Evolutionary conservation across 2,113 vertebrate species (phyloP), one percentile per base, ranked within the genome.

Genomic region (Benitochromis conjunctus): DNA sequence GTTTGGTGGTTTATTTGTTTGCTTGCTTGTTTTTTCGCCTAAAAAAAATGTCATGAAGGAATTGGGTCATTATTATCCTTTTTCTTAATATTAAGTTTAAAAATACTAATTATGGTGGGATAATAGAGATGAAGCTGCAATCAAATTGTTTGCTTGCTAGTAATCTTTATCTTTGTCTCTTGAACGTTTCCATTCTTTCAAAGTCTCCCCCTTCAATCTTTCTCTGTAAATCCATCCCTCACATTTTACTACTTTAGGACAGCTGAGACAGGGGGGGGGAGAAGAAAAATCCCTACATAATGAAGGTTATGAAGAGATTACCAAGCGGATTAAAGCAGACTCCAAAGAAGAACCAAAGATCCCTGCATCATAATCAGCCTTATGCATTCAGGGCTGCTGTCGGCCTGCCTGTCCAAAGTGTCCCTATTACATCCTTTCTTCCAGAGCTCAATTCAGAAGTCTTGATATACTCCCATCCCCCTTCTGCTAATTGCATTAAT

Each of bases 221-320:
- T 82, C 77, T 77, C 66, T 80, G n/a, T 76, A 81, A 86, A 88
- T 90, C 87, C 82, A 58, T 83, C 34, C 74, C 79, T 86, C 89
- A 64, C 38, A 88, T 79, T 86, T 46, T 48, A 54, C 62, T 82
- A 78, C 69, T 79, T 87, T 60, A 41, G 74, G 60, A 90, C 24
- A 80, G 56, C 14, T 84, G 31, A 90, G 36, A 80, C 55, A 21
- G 8, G 7, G 24, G 24, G n/a, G 26, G 29, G 26, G 19, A 21
- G 16, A 56, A 80, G 84, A 88, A 66, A 85, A 85, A 80, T 82
- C 58, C 55, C 34, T 60, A 16, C 51, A 66, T 62, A 86, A 81
- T 26, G 21, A 88, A 82, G 34, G 79, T 86, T 89, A 48, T 89
- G 60, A 87, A 84, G 58, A 84, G 88, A 94, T 92, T 93, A 93